Percentiles rank a stretch among this genome's conserved stretches.
phyloP scores from a whole-genome alignment of 2,113 vertebrate species.

The Emydura subglobosa region DNA sequence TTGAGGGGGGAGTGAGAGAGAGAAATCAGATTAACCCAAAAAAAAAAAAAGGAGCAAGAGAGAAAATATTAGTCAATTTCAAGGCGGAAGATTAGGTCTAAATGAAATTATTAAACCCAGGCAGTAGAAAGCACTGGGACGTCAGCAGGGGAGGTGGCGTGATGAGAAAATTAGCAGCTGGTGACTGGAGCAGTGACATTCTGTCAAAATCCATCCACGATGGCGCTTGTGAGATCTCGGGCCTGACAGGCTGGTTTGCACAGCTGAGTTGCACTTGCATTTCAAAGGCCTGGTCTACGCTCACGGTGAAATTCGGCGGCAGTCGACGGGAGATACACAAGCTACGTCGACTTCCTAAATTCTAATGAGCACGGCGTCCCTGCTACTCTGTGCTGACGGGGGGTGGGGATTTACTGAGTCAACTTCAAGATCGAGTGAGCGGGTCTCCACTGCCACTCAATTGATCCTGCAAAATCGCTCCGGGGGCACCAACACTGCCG shows the following conservation, averaged over 20 bases:
- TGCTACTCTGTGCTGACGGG: too few relatives aligned
- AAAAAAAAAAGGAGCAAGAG: neutral
- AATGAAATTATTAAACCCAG: conserved; percentile 31
- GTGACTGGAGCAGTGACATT: neutral
- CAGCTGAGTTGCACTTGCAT: neutral
- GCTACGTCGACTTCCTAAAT: too few relatives aligned
- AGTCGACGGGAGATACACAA: too few relatives aligned
- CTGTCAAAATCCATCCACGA: rapidly evolving
- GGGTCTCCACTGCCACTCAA: too few relatives aligned
- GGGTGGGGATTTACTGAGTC: too few relatives aligned
- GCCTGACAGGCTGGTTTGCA: neutral
- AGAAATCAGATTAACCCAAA: neutral
- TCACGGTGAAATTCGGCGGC: too few relatives aligned
- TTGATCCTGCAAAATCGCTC: too few relatives aligned
- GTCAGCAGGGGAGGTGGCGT: rapidly evolving
- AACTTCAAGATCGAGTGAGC: too few relatives aligned
- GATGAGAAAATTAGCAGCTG: conserved; percentile 22
- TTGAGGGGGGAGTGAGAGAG: neutral
- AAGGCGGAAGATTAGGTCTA: neutral
- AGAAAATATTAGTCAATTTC: neutral
- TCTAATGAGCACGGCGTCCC: too few relatives aligned
- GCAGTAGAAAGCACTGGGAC: conserved; percentile 1
- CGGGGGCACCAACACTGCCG: too few relatives aligned
- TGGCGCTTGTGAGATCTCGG: rapidly evolving
- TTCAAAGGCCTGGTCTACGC: neutral